phyloP scores from a whole-genome alignment of 2,888 invertebrate species.

The Petrolisthes manimaculis region DNA sequence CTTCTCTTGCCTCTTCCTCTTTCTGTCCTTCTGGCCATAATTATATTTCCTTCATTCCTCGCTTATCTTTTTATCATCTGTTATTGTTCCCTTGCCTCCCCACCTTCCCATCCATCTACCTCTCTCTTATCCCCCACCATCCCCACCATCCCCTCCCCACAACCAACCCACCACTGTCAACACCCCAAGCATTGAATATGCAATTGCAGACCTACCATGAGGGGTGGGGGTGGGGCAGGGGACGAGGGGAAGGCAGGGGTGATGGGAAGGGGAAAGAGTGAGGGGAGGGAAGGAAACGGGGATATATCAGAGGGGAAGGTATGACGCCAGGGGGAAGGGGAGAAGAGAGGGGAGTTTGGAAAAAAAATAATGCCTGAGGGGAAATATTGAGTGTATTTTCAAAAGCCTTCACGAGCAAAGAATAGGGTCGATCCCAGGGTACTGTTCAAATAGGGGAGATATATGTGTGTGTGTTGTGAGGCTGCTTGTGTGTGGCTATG shows the following conservation, averaged over 20 bases:
- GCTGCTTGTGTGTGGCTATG: background rate
- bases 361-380: too few relatives aligned
- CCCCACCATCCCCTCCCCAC: slow-evolving; percentile 4
- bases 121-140: background rate
- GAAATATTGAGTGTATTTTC: too few relatives aligned
- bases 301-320: background rate
- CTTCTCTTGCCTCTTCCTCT: background rate
- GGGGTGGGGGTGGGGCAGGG: slow-evolving; percentile 20
- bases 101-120: background rate
- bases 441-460: background rate
- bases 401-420: too few relatives aligned
- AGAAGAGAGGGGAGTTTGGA: too few relatives aligned
- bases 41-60: too few relatives aligned
- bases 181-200: slow-evolving; percentile 45
- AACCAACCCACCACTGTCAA: slow-evolving; percentile 42
- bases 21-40: background rate
- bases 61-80: too few relatives aligned
- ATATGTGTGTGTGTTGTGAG: background rate
- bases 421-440: too few relatives aligned
- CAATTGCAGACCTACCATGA: slow-evolving; percentile 49
- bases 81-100: background rate
- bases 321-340: background rate
- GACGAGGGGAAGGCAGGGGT: slow-evolving; percentile 8
- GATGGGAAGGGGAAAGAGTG: too few relatives aligned
- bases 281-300: too few relatives aligned